Conservation (phyloP, 2,797 vertebrate species). For the Hylomyscus alleni region DNA sequence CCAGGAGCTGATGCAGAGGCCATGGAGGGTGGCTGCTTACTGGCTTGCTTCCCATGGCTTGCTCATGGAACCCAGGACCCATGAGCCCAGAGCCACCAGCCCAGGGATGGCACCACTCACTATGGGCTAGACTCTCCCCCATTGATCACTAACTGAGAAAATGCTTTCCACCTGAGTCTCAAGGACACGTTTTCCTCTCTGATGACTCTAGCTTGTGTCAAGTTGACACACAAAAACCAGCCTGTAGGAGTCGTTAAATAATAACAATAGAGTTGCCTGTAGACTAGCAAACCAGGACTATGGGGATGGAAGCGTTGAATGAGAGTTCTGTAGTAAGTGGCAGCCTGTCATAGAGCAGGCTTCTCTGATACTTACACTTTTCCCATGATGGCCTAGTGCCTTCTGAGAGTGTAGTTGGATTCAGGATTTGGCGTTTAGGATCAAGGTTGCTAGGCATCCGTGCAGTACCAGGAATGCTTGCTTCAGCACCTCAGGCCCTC, state of each 20-base stretch:
- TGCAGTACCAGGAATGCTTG: background rate
- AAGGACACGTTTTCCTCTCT: background rate
- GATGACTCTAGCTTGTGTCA: background rate
- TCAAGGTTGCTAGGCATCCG: background rate
- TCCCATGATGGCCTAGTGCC: background rate
- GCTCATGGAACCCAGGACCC: background rate
- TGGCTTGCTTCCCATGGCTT: background rate
- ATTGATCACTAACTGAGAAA: background rate
- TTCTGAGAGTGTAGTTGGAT: background rate
- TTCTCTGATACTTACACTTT: background rate
- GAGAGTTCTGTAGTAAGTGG: background rate
- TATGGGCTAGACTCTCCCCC: background rate
- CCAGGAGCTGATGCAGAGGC: background rate
- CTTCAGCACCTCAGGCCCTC: background rate
- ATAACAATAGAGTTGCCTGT: background rate
- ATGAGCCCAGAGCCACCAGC: background rate
- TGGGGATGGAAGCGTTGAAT: background rate
- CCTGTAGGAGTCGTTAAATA: background rate
- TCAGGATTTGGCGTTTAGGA: background rate
- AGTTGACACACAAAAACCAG: background rate
- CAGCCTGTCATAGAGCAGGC: background rate
- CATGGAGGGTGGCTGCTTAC: background rate
- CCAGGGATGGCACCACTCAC: too few relatives aligned
- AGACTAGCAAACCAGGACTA: background rate
- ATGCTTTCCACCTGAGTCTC: background rate